phyloP scores from a whole-genome alignment of 2,797 vertebrate species.

The Hozukius guyotensis region DNA sequence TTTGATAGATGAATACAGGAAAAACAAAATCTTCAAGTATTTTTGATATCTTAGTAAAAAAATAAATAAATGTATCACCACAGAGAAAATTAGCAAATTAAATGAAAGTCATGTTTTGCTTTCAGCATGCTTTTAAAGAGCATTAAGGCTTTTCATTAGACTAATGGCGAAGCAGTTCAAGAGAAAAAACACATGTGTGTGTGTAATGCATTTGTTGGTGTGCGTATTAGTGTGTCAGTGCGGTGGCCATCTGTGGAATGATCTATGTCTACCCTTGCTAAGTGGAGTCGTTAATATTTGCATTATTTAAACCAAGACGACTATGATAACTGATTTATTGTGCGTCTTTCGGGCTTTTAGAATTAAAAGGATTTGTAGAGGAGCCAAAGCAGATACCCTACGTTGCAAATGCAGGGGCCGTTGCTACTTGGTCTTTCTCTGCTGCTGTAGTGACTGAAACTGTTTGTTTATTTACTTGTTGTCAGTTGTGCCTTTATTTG shows the following conservation, averaged over 20 bases:
- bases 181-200: not conserved
- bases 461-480: conserved; percentile 13
- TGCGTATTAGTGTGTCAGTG: conserved; percentile 3
- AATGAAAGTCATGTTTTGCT: conserved; percentile 2
- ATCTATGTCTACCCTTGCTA: conserved; percentile 41
- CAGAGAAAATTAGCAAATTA: conserved; percentile 13
- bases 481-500: conserved; percentile 1
- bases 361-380: conserved; percentile 31
- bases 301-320: conserved; percentile 56
- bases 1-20: not conserved
- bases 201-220: not conserved
- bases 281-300: conserved; percentile 61
- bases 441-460: not conserved
- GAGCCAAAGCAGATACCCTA: conserved; percentile 4
- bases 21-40: conserved; percentile 3
- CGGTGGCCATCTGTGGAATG: conserved; percentile 24
- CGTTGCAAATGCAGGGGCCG: not conserved
- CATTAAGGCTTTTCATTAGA: conserved; percentile 36
- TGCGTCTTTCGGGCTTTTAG: conserved; percentile 19
- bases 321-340: conserved; percentile 46
- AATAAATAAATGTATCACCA: not conserved
- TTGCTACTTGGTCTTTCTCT: not conserved
- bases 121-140: conserved; percentile 14
- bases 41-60: not conserved
- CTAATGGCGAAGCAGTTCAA: conserved; percentile 18